Conservation (phyloP, 2,113 vertebrate species). For the Antechinus flavipes region DNA sequence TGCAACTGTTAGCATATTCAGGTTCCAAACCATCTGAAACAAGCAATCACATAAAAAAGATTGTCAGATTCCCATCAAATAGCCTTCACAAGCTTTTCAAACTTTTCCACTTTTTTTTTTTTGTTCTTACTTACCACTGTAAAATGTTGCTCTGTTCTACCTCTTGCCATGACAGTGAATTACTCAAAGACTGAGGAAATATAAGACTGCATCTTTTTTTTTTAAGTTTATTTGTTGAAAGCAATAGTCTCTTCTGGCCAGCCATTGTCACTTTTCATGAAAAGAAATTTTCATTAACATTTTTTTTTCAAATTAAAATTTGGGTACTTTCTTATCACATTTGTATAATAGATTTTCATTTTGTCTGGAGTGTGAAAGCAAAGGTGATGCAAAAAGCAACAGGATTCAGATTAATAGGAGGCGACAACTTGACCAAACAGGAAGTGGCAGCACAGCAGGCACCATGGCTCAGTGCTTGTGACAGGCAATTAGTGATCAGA, state of each 20-base stretch:
- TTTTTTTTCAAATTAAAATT: slow-evolving; percentile 80
- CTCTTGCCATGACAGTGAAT: not conserved
- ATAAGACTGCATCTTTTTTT: not conserved
- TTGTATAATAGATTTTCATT: slow-evolving; percentile 82
- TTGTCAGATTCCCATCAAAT: not conserved
- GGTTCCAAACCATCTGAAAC: not conserved
- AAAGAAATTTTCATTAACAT: slow-evolving; percentile 56
- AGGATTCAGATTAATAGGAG: slow-evolving; percentile 83
- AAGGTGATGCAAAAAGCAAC: slow-evolving; percentile 76
- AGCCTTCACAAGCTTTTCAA: not conserved
- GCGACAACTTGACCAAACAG: slow-evolving; percentile 87
- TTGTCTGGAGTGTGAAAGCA: slow-evolving; percentile 70
- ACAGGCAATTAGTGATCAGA: slow-evolving; percentile 86
- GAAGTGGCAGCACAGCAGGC: slow-evolving; percentile 83
- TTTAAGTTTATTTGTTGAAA: slow-evolving; percentile 43
- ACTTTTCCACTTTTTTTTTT: slow-evolving; percentile 29
- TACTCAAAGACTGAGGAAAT: not conserved
- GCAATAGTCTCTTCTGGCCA: not conserved
- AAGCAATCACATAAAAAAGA: not conserved
- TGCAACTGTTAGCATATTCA: not conserved
- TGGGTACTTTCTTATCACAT: slow-evolving; percentile 66
- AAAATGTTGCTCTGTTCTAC: slow-evolving; percentile 28
- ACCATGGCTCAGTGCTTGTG: slow-evolving; percentile 82
- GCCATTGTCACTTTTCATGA: slow-evolving; percentile 63
- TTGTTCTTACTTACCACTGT: not conserved